Conservation (phyloP, 2,888 invertebrate genomes). For the Petrolisthes manimaculis region DNA sequence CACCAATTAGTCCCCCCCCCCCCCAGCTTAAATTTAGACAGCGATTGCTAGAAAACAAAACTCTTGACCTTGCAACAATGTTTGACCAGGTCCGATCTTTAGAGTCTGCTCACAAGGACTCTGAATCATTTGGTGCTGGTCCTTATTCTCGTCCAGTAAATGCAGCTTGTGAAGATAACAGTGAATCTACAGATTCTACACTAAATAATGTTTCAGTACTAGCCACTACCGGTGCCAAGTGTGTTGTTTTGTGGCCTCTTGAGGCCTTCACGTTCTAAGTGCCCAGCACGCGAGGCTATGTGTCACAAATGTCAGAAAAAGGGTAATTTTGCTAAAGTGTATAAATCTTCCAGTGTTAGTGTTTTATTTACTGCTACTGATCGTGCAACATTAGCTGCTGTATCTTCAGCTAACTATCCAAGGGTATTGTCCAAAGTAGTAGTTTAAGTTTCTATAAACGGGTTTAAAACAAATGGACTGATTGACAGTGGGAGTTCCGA, state of each 20-base stretch:
- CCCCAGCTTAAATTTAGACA: too few species aligned
- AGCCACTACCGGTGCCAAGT: not conserved
- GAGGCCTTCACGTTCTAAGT: not conserved
- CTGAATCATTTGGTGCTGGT: not conserved
- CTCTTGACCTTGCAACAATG: not conserved
- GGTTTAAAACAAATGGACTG: not conserved
- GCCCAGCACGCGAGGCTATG: constrained; percentile 12
- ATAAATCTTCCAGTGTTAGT: not conserved
- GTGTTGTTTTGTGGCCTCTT: not conserved
- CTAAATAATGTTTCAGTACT: not conserved
- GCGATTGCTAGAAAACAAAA: constrained; percentile 37
- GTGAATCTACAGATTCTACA: not conserved
- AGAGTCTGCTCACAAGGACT: not conserved
- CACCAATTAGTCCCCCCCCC: too few species aligned
- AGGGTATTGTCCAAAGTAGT: constrained; percentile 20
- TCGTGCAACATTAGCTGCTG: not conserved
- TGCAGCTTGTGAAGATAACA: not conserved
- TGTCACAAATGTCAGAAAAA: constrained; percentile 20
- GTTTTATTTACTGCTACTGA: not conserved
- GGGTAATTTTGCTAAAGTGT: constrained; percentile 1
- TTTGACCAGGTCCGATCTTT: constrained; percentile 29
- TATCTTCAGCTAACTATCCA: constrained; percentile 10
- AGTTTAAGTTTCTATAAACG: not conserved
- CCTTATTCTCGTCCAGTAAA: not conserved
- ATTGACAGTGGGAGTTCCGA: too few species aligned